A percentile compares a stretch with the other conserved stretches of the same genome.
Conservation (phyloP, 2,888 invertebrate genomes). For the Pyrochroa serraticornis region DNA sequence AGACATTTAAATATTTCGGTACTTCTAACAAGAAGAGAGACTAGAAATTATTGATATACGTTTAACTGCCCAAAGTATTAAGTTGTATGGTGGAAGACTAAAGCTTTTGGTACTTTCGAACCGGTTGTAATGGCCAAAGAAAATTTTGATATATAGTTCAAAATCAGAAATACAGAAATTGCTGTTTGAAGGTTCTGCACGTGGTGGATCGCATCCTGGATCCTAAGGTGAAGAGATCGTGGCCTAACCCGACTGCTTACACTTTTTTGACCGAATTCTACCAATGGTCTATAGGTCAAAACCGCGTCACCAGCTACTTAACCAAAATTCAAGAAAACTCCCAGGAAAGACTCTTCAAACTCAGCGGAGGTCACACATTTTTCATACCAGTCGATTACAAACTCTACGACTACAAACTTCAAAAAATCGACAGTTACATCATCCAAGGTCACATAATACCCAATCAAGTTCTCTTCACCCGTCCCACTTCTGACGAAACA, state of each 20-base stretch:
- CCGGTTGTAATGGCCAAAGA: too few species aligned
- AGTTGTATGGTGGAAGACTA: too few species aligned
- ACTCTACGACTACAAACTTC: constrained; percentile 66
- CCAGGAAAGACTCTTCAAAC: constrained; percentile 69
- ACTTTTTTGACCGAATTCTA: constrained; percentile 73
- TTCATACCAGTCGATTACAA: constrained; percentile 88
- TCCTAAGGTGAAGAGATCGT: constrained; percentile 69
- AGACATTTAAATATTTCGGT: too few species aligned
- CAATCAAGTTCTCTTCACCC: constrained; percentile 82
- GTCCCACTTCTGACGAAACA: constrained; percentile 73
- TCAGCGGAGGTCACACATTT: constrained; percentile 80
- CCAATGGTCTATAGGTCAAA: constrained; percentile 33
- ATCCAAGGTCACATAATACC: constrained; percentile 88
- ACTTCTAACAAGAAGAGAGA: too few species aligned
- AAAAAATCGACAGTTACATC: constrained; percentile 78
- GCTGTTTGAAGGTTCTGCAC: constrained; percentile 72
- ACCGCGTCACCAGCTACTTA: constrained; percentile 62
- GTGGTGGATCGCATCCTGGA: constrained; percentile 84
- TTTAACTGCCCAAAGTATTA: too few species aligned
- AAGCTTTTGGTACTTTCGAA: too few species aligned
- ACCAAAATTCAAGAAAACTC: constrained; percentile 72
- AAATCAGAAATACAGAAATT: not conserved
- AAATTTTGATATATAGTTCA: too few species aligned
- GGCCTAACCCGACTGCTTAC: constrained; percentile 72
- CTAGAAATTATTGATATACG: too few species aligned